Evolutionary conservation across 2,888 invertebrate species (phyloP), one percentile per base, ranked within the genome.

Genomic region (Biston stratarius): DNA sequence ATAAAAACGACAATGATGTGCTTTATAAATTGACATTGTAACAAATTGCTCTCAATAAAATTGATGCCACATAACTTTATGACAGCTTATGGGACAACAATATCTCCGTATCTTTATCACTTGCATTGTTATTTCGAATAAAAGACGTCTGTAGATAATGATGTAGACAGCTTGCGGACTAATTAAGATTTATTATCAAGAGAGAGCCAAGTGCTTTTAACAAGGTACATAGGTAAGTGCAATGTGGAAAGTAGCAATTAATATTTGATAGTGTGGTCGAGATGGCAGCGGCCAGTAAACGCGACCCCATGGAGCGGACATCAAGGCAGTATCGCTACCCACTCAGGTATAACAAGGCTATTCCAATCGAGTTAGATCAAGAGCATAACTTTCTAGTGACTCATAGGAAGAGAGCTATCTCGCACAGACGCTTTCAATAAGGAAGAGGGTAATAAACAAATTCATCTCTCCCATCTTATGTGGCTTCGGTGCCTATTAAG

Each of bases 391-490:
- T 93, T 92, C 93, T 92, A 92, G 89, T 94, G 93, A 94, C 84
- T 94, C 93, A 94, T 92, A 92, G 93, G 93, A 94, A 92, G 93
- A 91, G 91, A 91, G 90, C 91, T 90, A 93, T 93, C 92, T 90
- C 82, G 86, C 84, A 78, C 93, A 92, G 92, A 92, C 93, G 91
- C 83, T 92, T 92, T 92, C 94, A 93, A 94, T 94, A 92, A 94
- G 94, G 94, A 94, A 93, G 93, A 89, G 90, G 89, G 91, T 88
- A 94, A 94, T 94, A 93, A 94, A 93, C 92, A 91, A 93, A 93
- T 92, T 92, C 94, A 92, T 92, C 92, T 92, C 92, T 90, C 86
- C 85, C 90, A 89, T 92, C 93, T 92, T 91, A 90, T 89, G 91
- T 87, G 87, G 90, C 91, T 90, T 87, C 86, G 83, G 81, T 78